Conservation (phyloP, 2,113 vertebrate genomes). For the Xyrauchen texanus region DNA sequence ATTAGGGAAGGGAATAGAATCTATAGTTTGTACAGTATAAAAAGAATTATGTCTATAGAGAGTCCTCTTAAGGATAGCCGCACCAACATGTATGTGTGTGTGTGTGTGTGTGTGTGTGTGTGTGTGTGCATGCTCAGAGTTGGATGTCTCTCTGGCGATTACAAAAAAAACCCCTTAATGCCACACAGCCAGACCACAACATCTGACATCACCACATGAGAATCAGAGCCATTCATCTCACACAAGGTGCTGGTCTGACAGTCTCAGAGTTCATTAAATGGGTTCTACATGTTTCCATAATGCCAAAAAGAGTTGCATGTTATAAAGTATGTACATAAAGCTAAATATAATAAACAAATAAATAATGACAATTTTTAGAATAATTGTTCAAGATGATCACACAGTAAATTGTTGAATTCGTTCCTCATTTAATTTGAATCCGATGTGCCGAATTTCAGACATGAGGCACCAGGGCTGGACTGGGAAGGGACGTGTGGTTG, state of each 20-base stretch:
- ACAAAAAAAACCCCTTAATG: constrained; percentile 46
- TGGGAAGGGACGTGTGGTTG: too few species aligned
- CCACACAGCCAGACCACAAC: constrained; percentile 33
- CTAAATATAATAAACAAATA: background rate
- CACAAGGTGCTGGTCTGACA: background rate
- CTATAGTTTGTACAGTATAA: too few species aligned
- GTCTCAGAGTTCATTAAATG: constrained; percentile 16
- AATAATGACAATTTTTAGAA: background rate
- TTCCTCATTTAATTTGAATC: too few species aligned
- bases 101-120: background rate
- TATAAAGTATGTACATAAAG: too few species aligned
- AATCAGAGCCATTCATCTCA: constrained; percentile 35
- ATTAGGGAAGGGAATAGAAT: too few species aligned
- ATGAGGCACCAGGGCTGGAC: too few species aligned
- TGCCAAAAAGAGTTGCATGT: background rate
- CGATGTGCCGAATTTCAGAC: too few species aligned
- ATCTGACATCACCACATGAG: constrained; percentile 33
- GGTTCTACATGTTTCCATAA: constrained; percentile 23
- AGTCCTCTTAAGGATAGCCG: background rate
- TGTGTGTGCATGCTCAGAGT: constrained; percentile 11
- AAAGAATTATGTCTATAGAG: too few species aligned
- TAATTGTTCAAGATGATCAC: too few species aligned
- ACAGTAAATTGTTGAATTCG: too few species aligned
- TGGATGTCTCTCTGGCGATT: constrained; percentile 25
- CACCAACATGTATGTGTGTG: too few species aligned